Evolutionary conservation across 2,888 invertebrate genomes (phyloP).

Genomic region (Cancer borealis): DNA sequence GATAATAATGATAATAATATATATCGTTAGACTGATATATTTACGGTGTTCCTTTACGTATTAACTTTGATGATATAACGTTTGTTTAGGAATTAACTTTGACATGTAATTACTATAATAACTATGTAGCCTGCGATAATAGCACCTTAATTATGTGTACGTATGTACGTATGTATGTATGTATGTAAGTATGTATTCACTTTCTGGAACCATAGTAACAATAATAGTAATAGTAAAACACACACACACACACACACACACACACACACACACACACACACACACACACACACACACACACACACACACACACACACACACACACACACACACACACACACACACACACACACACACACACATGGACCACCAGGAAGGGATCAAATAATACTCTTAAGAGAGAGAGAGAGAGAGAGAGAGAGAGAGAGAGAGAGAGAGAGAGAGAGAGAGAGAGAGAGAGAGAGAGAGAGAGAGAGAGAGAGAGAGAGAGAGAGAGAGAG

Average conservation of each 20-base stretch:
- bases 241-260: conserved; percentile 28
- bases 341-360: too few species aligned
- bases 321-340: background rate
- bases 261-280: conserved; percentile 40
- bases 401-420: background rate
- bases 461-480: conserved; percentile 49
- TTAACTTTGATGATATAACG: too few species aligned
- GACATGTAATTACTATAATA: too few species aligned
- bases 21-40: too few species aligned
- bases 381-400: background rate
- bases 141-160: background rate
- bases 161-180: background rate
- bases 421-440: background rate
- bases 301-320: conserved; percentile 14
- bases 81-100: background rate
- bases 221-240: background rate
- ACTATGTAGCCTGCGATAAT: background rate
- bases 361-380: background rate
- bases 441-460: conserved; percentile 34
- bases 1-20: too few species aligned
- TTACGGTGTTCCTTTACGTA: too few species aligned
- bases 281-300: conserved; percentile 30
- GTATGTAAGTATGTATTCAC: background rate
- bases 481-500: conserved; percentile 59
- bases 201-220: too few species aligned